phyloP scores from a whole-genome alignment of 2,888 invertebrate genomes.

The Microctonus aethiopoides region DNA sequence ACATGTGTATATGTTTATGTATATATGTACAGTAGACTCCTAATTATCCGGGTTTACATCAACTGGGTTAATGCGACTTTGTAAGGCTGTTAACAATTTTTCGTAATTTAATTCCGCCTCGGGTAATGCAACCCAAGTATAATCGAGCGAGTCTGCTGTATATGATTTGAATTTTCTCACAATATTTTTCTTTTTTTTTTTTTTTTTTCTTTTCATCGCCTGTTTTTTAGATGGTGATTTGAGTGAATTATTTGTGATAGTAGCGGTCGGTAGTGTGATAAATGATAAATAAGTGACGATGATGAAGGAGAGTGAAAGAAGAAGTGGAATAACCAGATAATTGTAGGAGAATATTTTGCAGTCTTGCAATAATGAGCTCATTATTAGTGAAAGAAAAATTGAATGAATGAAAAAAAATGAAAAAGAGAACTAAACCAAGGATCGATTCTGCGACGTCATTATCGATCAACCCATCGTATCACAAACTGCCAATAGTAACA shows the following conservation, averaged over 20 bases:
- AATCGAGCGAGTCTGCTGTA: no score
- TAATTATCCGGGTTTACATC: no score
- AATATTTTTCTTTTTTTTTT: no score
- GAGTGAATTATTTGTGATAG: conserved; percentile 7
- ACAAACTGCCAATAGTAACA: conserved; percentile 28
- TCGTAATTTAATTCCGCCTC: no score
- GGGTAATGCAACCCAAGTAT: no score
- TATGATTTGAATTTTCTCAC: background rate
- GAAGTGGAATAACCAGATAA: background rate
- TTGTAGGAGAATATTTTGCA: no score
- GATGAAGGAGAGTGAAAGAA: background rate
- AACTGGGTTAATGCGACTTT: no score
- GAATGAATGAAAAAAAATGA: background rate
- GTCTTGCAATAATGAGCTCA: no score
- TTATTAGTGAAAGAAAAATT: background rate
- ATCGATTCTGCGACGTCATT: background rate
- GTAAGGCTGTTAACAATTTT: no score
- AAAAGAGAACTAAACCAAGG: background rate
- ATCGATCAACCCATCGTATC: background rate
- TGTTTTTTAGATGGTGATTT: background rate
- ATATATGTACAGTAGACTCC: background rate
- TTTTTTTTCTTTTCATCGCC: no score
- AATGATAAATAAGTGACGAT: background rate
- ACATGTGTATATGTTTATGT: conserved; percentile 15
- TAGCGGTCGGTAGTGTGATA: background rate